A percentile compares a stretch with the other conserved stretches of the same genome.
phyloP scores from a whole-genome alignment of 2,113 vertebrate genomes.

The Caranx melampygus region DNA sequence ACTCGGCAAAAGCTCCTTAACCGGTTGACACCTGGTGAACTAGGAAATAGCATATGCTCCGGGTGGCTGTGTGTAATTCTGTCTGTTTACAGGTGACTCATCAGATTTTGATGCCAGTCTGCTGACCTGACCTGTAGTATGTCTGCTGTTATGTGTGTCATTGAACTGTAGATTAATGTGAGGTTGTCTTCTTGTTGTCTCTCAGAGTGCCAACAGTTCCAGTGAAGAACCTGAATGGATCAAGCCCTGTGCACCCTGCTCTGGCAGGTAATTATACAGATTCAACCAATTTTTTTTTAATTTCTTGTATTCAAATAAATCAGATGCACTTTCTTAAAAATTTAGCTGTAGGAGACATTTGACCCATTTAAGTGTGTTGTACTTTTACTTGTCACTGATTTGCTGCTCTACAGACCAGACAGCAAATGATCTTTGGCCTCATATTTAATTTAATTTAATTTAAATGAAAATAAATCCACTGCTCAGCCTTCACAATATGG shows the following conservation, averaged over 20 bases:
- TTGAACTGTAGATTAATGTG: background rate
- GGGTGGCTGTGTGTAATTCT: constrained; percentile 1
- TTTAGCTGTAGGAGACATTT: background rate
- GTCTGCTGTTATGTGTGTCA: constrained; percentile 1
- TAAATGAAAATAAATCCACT: background rate
- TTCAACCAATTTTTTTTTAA: background rate
- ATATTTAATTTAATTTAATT: background rate
- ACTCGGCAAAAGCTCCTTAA: constrained; percentile 63
- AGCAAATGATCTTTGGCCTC: background rate
- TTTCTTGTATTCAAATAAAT: background rate
- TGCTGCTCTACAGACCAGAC: background rate
- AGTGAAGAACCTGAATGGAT: constrained; percentile 94
- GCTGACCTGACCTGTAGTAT: background rate
- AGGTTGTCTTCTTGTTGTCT: constrained; percentile 40
- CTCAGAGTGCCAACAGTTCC: constrained; percentile 92
- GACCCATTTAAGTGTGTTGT: background rate
- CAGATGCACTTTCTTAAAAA: background rate
- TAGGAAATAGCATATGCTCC: constrained; percentile 15
- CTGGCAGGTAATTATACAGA: constrained; percentile 85
- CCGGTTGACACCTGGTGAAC: constrained; percentile 29
- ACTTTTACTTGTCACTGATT: background rate
- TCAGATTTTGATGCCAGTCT: background rate
- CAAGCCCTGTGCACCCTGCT: constrained; percentile 93
- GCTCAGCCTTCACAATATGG: background rate
- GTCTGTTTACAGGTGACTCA: constrained; percentile 53